These are phyloP conservation scores for Rhinopithecus roxellana DNA, from an alignment of 2,113 vertebrate genomes.

Conservation along the genomic window DNA sequence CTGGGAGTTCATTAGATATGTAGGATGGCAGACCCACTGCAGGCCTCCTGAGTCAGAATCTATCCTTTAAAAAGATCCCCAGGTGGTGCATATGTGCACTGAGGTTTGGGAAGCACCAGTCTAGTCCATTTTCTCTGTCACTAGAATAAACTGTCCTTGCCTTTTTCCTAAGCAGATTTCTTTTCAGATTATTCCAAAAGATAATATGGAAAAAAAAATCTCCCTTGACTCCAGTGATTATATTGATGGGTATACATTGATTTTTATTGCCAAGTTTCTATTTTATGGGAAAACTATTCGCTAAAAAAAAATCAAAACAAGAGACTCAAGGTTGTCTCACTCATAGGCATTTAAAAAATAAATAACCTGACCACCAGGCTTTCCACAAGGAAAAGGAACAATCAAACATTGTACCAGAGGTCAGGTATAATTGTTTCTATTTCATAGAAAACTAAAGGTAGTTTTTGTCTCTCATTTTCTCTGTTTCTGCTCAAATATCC, in stretches of 20 bases:
- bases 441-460: background rate
- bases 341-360: background rate
- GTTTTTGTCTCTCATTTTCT: background rate
- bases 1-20: background rate
- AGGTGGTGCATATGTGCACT: rapidly evolving
- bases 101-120: background rate
- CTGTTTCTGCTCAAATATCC: background rate
- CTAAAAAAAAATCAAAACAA: background rate
- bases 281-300: constrained; percentile 29
- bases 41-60: background rate
- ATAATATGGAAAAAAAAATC: background rate
- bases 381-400: background rate
- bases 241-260: background rate
- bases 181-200: background rate
- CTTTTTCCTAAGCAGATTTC: background rate
- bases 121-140: background rate
- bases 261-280: constrained; percentile 7
- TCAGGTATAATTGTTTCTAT: background rate
- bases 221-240: background rate
- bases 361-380: background rate
- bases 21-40: background rate
- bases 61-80: background rate
- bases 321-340: background rate
- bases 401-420: background rate
- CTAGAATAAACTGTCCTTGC: background rate